Percentiles rank a stretch among this genome's conserved stretches.
Conservation (phyloP, 2,113 vertebrate species). For the Paedocypris sp. region DNA sequence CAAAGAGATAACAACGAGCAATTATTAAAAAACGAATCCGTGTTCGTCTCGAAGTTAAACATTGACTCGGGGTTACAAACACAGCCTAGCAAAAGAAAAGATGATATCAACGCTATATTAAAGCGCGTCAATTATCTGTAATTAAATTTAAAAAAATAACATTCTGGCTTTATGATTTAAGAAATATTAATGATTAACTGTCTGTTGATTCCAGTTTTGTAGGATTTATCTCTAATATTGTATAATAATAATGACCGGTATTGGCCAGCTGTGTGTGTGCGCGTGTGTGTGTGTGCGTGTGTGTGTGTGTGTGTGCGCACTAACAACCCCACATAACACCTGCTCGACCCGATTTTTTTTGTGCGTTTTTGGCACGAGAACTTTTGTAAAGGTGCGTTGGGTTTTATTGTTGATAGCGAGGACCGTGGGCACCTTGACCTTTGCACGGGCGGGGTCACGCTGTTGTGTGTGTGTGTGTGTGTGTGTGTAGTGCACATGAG, state of each 20-base stretch:
- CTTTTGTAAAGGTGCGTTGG: slow-evolving; percentile 54
- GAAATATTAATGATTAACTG: slow-evolving; percentile 6
- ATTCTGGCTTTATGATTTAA: slow-evolving; percentile 14
- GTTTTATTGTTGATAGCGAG: slow-evolving; percentile 68
- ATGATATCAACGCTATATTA: no score
- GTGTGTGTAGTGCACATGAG: background rate
- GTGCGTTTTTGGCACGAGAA: background rate
- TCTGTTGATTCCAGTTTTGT: background rate
- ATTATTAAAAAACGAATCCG: no score
- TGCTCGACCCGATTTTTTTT: background rate
- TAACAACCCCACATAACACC: background rate
- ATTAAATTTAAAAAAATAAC: no score
- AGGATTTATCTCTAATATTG: slow-evolving; percentile 1
- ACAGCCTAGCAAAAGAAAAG: no score
- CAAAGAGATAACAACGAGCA: no score
- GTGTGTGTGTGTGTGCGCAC: background rate
- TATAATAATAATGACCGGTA: slow-evolving; percentile 12
- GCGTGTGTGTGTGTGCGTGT: background rate
- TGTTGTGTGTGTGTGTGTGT: slow-evolving; percentile 15
- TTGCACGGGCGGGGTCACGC: slow-evolving; percentile 28
- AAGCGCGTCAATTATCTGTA: no score
- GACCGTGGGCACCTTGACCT: slow-evolving; percentile 36
- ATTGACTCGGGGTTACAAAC: no score
- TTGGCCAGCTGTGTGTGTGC: background rate
- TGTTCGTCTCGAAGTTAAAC: no score